phyloP scores from a whole-genome alignment of 2,113 vertebrate genomes.

The Melierax canorus region DNA sequence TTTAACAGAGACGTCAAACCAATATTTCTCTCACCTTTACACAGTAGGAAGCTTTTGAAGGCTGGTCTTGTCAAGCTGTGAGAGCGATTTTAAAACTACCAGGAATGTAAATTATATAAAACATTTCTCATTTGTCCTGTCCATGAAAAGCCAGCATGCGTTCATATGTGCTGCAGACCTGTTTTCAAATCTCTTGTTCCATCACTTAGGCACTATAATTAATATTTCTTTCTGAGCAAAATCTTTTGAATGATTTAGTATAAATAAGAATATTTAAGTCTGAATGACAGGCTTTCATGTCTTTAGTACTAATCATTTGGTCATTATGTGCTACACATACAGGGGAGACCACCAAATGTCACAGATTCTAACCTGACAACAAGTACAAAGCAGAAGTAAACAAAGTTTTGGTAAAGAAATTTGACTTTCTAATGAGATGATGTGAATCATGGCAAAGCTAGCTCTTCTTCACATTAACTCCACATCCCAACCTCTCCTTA shows the following conservation, averaged over 20 bases:
- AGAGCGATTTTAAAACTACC: neutral
- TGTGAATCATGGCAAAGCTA: neutral
- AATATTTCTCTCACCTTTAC: neutral
- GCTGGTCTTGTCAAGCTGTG: neutral
- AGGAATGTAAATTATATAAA: neutral
- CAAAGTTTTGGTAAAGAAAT: neutral
- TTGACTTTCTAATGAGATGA: neutral
- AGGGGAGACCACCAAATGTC: neutral
- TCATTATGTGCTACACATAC: neutral
- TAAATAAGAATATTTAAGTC: neutral
- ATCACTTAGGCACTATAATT: neutral
- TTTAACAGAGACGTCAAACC: neutral
- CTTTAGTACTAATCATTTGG: neutral
- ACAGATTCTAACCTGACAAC: neutral
- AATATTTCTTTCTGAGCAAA: neutral
- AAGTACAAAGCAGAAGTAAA: neutral
- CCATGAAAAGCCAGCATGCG: neutral
- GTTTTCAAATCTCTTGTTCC: neutral
- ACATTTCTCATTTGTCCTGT: neutral
- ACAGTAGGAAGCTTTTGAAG: neutral
- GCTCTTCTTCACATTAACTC: neutral
- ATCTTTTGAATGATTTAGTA: neutral
- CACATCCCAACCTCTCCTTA: neutral
- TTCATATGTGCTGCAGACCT: neutral
- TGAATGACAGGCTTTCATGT: neutral